Percentiles rank a stretch among this genome's conserved stretches.
Conservation (phyloP, 2,888 invertebrate genomes). For the Cheilosia urbana region DNA sequence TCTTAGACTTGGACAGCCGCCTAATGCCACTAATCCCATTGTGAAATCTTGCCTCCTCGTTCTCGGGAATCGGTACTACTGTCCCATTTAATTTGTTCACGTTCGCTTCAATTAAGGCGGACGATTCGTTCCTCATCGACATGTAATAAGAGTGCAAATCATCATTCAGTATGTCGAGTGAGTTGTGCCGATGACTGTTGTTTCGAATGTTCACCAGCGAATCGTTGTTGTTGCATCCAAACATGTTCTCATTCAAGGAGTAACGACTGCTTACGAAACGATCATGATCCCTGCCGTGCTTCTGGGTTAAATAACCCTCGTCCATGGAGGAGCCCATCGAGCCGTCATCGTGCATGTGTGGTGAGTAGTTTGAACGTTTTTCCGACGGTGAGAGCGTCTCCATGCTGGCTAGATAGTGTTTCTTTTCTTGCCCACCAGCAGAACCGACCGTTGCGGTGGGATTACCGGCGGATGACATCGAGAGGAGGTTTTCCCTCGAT, state of each 20-base stretch:
- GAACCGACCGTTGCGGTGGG: slow-evolving; percentile 38
- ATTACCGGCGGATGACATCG: slow-evolving; percentile 79
- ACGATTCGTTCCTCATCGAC: slow-evolving; percentile 78
- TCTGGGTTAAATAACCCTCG: slow-evolving; percentile 80
- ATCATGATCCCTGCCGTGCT: slow-evolving; percentile 77
- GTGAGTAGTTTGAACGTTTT: slow-evolving; percentile 79
- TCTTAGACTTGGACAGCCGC: slow-evolving; percentile 80
- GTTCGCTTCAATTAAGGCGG: slow-evolving; percentile 79
- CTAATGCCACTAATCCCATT: slow-evolving; percentile 80
- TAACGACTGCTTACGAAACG: slow-evolving; percentile 80
- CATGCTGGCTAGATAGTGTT: slow-evolving; percentile 81
- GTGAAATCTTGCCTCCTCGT: slow-evolving; percentile 68
- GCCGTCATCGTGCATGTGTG: slow-evolving; percentile 73
- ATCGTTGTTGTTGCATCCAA: slow-evolving; percentile 78
- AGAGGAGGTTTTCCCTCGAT: slow-evolving; percentile 81
- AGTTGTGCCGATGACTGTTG: slow-evolving; percentile 81
- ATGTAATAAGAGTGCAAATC: slow-evolving; percentile 79
- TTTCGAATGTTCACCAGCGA: slow-evolving; percentile 78
- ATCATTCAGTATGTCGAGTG: slow-evolving; percentile 81
- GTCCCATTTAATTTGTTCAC: slow-evolving; percentile 77
- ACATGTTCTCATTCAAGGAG: slow-evolving; percentile 82
- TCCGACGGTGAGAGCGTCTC: slow-evolving; percentile 83
- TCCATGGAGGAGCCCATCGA: slow-evolving; percentile 78
- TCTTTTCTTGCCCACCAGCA: slow-evolving; percentile 76
- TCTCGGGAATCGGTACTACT: slow-evolving; percentile 80